Evolutionary conservation across 2,888 invertebrate genomes (phyloP), one percentile per base, ranked within the genome.

Genomic region (Embidobia sp.): DNA sequence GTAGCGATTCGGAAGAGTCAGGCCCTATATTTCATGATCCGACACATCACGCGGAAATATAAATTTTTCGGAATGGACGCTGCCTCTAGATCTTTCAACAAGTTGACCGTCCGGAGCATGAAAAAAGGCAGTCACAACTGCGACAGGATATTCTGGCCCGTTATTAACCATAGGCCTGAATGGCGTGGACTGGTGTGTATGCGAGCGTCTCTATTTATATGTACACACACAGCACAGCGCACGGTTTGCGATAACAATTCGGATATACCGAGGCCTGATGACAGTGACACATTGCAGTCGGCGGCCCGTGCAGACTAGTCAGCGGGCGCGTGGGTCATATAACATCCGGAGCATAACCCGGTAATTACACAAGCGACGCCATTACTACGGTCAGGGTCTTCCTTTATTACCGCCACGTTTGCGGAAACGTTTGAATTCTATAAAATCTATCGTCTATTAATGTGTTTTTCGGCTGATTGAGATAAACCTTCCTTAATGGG

Each of bases 201-300:
- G 46, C 13, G 53, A 15, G 27, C 37, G 26, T 53, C 40, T 42
- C 48, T 64, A 53, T 72, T 46, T 64, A 63, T 57, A 40, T 22
- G 63, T 22, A 49, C 55, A 37, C 42, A 27, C 27, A 77, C 33
- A 18, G 33, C 27, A 13, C 29, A 19, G 59, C 10, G 13, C 57
- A n/a, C 35, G 59, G 72, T 42, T 75, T 78, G 79, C 80, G 87
- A 87, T 87, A 86, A 85, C 85, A 82, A 85, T 86, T 86, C 80
- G 82, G 81, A 81, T 84, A 59, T 67, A 83, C 80, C 78, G 79
- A 81, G 77, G 80, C 77, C 80, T 82, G 86, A 87, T 86, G 87
- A 87, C 88, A 88, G 85, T 88, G 87, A 88, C 86, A 83, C 87
- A 87, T 88, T 84, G 84, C 85, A 77, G 80, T 80, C 80, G 82